phyloP scores from a whole-genome alignment of 2,888 invertebrate species.

The Lysandra coridon region DNA sequence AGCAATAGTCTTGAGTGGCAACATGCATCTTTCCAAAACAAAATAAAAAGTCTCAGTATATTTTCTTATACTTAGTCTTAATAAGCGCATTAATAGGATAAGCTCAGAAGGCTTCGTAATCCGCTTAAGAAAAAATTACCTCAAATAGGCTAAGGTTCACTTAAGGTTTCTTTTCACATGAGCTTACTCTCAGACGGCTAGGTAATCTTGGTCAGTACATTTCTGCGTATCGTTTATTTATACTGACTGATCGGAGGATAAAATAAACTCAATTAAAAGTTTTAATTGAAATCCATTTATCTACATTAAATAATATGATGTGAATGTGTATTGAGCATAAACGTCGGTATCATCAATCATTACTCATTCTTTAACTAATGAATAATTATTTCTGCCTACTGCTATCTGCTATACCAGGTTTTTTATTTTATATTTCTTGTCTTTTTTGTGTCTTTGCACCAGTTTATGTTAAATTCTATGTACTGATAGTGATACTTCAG shows the following conservation, averaged over 20 bases:
- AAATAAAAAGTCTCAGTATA: slow-evolving; percentile 2
- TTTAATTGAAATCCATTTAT: slow-evolving; percentile 19
- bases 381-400: not conserved
- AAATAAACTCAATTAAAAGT: slow-evolving; percentile 16
- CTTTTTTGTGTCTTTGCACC: not conserved
- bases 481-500: not conserved
- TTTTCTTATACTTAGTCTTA: slow-evolving; percentile 25
- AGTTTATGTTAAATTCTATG: not conserved
- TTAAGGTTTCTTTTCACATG: slow-evolving; percentile 29
- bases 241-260: not conserved
- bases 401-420: not conserved
- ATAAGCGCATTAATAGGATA: slow-evolving; percentile 48
- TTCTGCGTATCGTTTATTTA: slow-evolving; percentile 29
- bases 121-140: slow-evolving; percentile 39
- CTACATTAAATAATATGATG: slow-evolving; percentile 16
- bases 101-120: slow-evolving; percentile 59
- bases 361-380: not conserved
- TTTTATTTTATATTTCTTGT: not conserved
- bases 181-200: slow-evolving; percentile 6
- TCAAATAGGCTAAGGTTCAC: slow-evolving; percentile 35
- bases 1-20: not conserved
- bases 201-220: slow-evolving; percentile 7
- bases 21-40: not conserved
- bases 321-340: slow-evolving; percentile 13
- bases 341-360: slow-evolving; percentile 17